phyloP scores from a whole-genome alignment of 2,797 vertebrate species.

The Parambassis ranga region DNA sequence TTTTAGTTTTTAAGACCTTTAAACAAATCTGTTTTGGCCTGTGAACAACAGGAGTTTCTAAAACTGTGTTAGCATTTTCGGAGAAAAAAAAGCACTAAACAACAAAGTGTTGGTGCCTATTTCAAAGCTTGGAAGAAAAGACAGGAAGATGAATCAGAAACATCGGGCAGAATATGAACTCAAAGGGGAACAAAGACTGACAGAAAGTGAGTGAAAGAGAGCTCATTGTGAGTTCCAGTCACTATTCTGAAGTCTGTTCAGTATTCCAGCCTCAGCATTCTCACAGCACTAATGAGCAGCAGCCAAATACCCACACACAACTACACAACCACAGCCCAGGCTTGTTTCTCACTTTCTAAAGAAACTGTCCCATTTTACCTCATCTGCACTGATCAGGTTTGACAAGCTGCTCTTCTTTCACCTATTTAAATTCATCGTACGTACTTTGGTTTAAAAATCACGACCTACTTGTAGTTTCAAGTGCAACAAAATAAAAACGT shows the following conservation, averaged over 20 bases:
- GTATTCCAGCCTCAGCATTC: slow-evolving; percentile 45
- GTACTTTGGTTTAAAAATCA: not conserved
- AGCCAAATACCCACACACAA: slow-evolving; percentile 26
- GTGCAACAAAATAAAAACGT: not conserved
- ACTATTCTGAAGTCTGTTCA: slow-evolving; percentile 48
- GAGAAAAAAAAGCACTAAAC: not conserved
- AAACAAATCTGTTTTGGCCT: no score
- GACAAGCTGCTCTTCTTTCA: not conserved
- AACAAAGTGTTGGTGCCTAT: not conserved
- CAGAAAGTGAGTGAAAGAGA: slow-evolving; percentile 19
- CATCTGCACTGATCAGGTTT: slow-evolving; percentile 1
- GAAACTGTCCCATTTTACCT: slow-evolving; percentile 8
- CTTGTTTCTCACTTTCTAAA: slow-evolving; percentile 18
- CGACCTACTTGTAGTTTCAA: not conserved
- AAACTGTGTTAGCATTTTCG: not conserved
- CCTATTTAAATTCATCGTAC: not conserved
- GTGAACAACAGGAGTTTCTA: not conserved
- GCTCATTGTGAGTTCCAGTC: slow-evolving; percentile 48
- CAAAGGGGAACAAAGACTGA: slow-evolving; percentile 5
- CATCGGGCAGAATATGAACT: not conserved
- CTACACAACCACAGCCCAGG: slow-evolving; percentile 3
- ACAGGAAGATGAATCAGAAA: not conserved
- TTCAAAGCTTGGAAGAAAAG: not conserved
- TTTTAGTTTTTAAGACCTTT: no score
- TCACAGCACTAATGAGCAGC: slow-evolving; percentile 45